Base-by-base conservation (phyloP, 2,113 vertebrate genomes). In the Zootoca vivipara region DNA sequence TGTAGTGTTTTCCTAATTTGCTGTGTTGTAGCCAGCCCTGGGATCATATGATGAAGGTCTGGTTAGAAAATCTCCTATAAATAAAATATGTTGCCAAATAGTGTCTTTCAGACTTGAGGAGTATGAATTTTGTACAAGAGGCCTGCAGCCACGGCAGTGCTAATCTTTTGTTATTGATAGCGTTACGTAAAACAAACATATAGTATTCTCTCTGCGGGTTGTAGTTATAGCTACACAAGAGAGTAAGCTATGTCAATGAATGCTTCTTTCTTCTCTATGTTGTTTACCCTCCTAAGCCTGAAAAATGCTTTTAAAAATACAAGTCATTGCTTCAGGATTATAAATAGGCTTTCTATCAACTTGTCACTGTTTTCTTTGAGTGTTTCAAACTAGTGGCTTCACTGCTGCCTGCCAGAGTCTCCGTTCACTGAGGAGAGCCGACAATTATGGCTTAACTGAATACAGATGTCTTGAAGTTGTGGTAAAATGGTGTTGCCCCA, bases 371-470 rank as follows among this genome's bases (percentile, higher is more conserved):
- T 75, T 35, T 85, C 40, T 89, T 83, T 83, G 84, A 86, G 42
- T 86, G 74, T 82, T 86, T 86, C 40, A 78, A 86, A 89, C 30
- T 74, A 67, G 40, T 72, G 35, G 67, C 72, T 91, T 91, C 35
- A 62, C 79, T 90, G 79, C n/a, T 81, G 46, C 78, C 82, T 84
- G 12, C 15, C 62, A 22, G 35, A n/a, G 79, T 46, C 87, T 90
- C 46, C 73, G 90, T 67, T 84, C 75, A 74, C 80, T 88, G 90
- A 83, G 88, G 90, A 92, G 88, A 73, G 52, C 81, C 89, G 58
- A 64, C 78, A 86, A 85, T 85, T 67, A 83, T 89, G 38, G 62
- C 85, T 82, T 91, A 90, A 72, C 87, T 88, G 73, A 90, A 30
- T 58, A 52, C 79, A 38, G 33, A 7, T 82, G 78, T 81, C 73